Percentiles rank a stretch among this genome's conserved stretches.
phyloP scores from a whole-genome alignment of 2,888 invertebrate genomes.

The Ephialtes manifestator region DNA sequence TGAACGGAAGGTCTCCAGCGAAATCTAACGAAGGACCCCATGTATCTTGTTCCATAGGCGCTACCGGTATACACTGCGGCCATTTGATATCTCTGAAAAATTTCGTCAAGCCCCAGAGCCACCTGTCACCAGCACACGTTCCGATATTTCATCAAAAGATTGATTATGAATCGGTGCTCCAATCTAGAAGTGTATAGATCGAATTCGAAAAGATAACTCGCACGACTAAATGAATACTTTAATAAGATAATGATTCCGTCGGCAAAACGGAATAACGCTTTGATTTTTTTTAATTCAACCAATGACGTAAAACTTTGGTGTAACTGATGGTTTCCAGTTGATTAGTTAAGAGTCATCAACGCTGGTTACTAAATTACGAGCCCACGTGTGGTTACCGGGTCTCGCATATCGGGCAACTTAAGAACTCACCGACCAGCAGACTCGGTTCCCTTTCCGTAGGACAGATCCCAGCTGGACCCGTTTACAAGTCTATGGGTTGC shows the following conservation, averaged over 20 bases:
- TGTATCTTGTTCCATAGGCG: conserved; percentile 79
- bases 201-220: background rate
- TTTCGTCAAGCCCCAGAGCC: conserved; percentile 68
- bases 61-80: conserved; percentile 83
- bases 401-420: conserved; percentile 8
- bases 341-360: conserved; percentile 25
- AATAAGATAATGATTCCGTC: conserved; percentile 22
- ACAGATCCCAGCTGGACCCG: conserved; percentile 59
- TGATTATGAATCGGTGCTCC: conserved; percentile 29
- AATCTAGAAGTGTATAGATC: background rate
- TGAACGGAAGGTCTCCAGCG: conserved; percentile 43
- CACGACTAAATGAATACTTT: conserved; percentile 1
- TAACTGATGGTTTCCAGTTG: conserved; percentile 47
- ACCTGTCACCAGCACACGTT: conserved; percentile 77
- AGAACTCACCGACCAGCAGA: conserved; percentile 31
- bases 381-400: conserved; percentile 36
- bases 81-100: conserved; percentile 77
- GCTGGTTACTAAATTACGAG: conserved; percentile 42
- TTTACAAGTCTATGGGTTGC: conserved; percentile 63
- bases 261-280: conserved; percentile 4
- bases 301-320: background rate
- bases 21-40: conserved; percentile 60
- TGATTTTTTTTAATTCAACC: conserved; percentile 32
- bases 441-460: conserved; percentile 45
- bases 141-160: conserved; percentile 29